A percentile compares a stretch with the other conserved stretches of the same genome.
Conservation (phyloP, 2,888 invertebrate genomes). For the Nasonovia ribisnigri region DNA sequence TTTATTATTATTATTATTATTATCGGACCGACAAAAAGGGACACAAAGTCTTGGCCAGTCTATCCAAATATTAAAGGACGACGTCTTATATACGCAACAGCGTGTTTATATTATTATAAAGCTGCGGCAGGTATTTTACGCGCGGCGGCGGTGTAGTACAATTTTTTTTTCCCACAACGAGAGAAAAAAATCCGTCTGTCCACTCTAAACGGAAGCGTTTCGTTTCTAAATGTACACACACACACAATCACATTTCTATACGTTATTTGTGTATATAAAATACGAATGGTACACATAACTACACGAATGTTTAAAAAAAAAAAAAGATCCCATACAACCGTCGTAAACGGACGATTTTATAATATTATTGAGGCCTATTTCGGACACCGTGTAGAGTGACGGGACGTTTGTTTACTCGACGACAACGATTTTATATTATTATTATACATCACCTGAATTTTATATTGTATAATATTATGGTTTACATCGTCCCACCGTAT, state of each 20-base stretch:
- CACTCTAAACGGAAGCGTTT: constrained; percentile 51
- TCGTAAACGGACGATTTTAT: neutral
- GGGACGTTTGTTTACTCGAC: constrained; percentile 44
- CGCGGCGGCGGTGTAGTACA: neutral
- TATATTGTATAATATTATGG: neutral
- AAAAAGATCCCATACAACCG: neutral
- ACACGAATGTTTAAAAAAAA: neutral
- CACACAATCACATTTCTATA: neutral
- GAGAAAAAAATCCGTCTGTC: constrained; percentile 17
- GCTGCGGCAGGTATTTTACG: neutral
- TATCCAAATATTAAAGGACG: neutral
- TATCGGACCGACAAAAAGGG: constrained; percentile 51
- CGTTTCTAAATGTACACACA: neutral
- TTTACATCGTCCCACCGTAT: neutral
- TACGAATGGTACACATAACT: constrained; percentile 36
- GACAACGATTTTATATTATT: constrained; percentile 24
- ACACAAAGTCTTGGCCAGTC: neutral
- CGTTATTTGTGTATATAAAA: neutral
- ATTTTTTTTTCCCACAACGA: constrained; percentile 41
- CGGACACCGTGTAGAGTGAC: neutral
- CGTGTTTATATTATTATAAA: neutral
- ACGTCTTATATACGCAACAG: neutral
- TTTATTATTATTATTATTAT: neutral
- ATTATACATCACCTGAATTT: neutral
- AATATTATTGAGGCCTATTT: neutral